Percentiles rank a stretch among this genome's conserved stretches.
Conservation (phyloP, 2,888 invertebrate species). For the Tigriopus californicus region DNA sequence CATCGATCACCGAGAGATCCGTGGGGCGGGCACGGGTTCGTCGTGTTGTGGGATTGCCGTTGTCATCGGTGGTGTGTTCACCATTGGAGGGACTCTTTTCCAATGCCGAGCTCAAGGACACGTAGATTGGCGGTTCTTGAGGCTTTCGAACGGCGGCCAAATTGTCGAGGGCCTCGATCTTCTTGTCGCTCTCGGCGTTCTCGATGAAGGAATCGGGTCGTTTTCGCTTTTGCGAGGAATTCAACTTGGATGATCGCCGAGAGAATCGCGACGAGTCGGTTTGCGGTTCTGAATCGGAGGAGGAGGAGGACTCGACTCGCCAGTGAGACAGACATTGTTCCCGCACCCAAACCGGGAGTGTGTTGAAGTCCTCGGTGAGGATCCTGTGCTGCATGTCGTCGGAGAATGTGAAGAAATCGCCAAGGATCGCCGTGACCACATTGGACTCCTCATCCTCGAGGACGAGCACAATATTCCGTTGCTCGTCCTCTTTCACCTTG, state of each 20-base stretch:
- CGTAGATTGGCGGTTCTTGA: too few relatives aligned
- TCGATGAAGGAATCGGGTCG: not conserved
- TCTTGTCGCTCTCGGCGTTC: not conserved
- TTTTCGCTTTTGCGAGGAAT: too few relatives aligned
- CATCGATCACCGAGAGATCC: not conserved
- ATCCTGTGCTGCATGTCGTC: not conserved
- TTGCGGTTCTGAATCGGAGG: not conserved
- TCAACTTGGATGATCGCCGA: not conserved
- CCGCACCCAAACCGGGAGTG: not conserved
- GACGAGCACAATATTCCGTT: not conserved
- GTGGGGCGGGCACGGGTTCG: not conserved
- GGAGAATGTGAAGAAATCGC: not conserved
- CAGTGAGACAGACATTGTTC: not conserved
- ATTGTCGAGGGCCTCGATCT: not conserved
- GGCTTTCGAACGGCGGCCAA: too few relatives aligned
- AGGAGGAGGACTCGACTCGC: not conserved
- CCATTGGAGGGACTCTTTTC: not conserved
- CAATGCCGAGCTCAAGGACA: too few relatives aligned
- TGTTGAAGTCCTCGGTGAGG: not conserved
- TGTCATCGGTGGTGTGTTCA: not conserved
- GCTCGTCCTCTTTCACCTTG: not conserved
- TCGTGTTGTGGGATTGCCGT: too few relatives aligned
- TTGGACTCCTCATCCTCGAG: conserved; percentile 4
- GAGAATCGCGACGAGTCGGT: not conserved
- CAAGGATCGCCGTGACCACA: not conserved